Evolutionary conservation across 2,888 invertebrate species (phyloP).

Genomic region (Chalcosyrphus nemorum): DNA sequence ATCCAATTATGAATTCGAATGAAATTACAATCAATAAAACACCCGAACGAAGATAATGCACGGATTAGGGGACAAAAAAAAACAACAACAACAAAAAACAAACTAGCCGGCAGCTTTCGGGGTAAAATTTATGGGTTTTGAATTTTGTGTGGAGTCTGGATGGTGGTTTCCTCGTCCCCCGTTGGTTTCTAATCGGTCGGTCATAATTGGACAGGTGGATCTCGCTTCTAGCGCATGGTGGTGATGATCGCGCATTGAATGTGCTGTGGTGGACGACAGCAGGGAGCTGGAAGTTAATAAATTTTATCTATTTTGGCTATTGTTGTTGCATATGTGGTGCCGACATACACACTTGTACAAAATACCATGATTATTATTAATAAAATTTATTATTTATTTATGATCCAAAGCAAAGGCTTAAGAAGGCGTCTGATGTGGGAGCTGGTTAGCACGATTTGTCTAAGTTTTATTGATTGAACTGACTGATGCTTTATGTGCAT

Average conservation of each 20-base stretch:
- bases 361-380: conserved; percentile 27
- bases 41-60: conserved; percentile 46
- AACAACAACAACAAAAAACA: too few relatives aligned
- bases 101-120: not conserved
- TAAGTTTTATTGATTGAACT: not conserved
- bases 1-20: conserved; percentile 51
- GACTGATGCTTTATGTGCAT: not conserved
- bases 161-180: too few relatives aligned
- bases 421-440: not conserved
- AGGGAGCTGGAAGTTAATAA: conserved; percentile 32
- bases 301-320: conserved; percentile 33
- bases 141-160: not conserved
- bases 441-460: not conserved
- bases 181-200: conserved; percentile 17
- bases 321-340: not conserved
- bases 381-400: conserved; percentile 23
- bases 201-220: conserved; percentile 44
- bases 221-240: conserved; percentile 29
- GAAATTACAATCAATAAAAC: conserved; percentile 60
- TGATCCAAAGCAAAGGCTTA: conserved; percentile 10
- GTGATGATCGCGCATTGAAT: conserved; percentile 18
- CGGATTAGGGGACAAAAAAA: conserved; percentile 47
- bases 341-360: conserved; percentile 10
- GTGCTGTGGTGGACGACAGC: conserved; percentile 23
- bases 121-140: conserved; percentile 47